A percentile compares a stretch with the other conserved stretches of the same genome.
phyloP scores from a whole-genome alignment of 2,888 invertebrate species.

The Drosophila emarginata region DNA sequence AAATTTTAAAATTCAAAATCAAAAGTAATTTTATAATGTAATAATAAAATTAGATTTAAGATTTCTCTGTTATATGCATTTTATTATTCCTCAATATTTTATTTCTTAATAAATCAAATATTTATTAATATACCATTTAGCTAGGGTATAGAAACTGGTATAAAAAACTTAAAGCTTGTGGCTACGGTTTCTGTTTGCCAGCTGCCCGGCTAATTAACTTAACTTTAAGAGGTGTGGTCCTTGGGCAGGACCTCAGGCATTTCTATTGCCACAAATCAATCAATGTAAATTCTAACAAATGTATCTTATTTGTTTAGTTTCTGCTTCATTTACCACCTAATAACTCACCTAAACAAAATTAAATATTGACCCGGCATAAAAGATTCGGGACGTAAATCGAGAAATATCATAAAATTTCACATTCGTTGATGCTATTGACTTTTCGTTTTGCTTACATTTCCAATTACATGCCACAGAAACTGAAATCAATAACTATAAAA shows the following conservation, averaged over 20 bases:
- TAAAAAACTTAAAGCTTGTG: neutral
- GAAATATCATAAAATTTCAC: neutral
- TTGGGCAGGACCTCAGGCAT: neutral
- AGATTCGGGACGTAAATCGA: neutral
- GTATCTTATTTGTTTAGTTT: neutral
- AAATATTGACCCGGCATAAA: neutral
- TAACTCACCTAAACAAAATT: neutral
- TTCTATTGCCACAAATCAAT: neutral
- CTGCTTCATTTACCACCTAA: neutral
- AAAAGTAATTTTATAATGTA: no score
- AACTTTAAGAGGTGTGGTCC: neutral
- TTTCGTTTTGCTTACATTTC: neutral
- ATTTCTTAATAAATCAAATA: no score
- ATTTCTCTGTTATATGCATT: no score
- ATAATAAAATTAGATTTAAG: no score
- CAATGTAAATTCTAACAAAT: neutral
- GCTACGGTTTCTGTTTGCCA: neutral
- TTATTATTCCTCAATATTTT: no score
- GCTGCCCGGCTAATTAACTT: neutral
- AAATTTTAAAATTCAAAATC: no score
- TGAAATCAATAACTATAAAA: conserved; percentile 37
- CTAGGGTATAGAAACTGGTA: neutral
- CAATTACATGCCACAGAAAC: neutral
- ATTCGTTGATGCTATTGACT: neutral
- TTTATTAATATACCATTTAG: no score